Base-by-base conservation (phyloP, 1,140 invertebrate species). In the Neotoxoptera formosana region DNA sequence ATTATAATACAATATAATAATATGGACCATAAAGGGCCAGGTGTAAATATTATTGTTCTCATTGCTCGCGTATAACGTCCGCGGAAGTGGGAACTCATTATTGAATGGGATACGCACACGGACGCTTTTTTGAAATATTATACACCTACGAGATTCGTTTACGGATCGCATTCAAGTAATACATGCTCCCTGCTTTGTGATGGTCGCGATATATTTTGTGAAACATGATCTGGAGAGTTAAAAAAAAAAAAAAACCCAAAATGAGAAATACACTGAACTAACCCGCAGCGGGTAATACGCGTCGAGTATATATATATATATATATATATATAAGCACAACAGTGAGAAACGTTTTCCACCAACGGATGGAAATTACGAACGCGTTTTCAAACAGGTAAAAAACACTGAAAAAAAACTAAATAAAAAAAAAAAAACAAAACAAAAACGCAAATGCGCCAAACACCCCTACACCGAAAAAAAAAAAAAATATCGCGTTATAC, bases 41-140 rank as follows among this genome's bases (percentile, higher is more conserved):
- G 60, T 76, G 60, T 76, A 76, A 76, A 76, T n/a, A n/a, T 76
- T n/a, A 76, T 76, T n/a, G 60, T 76, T 76, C 30, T 76, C n/a
- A 76, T 76, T 76, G n/a, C 60, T 76, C n/a, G n/a, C n/a, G n/a
- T n/a, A 8, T 14, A n/a, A 76, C 60, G 14, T 14, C 14, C n/a
- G 60, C 14, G 60, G 60, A 76, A 34, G 60, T 76, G n/a, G 60
- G 30, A 76, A 76, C 14, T 76, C 60, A 76, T 76, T 76, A n/a
- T 67, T 67, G 60, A 67, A 67, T 67, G 60, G 60, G n/a, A 76
- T n/a, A 76, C 17, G 4, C 14, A n/a, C 60, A 34, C 60, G 30
- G 17, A 76, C 60, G 60, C 0, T n/a, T 76, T 76, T 76, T 76
- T 76, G 30, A 76, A 76, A 76, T 76, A 76, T 17, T 76, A 76